Base-by-base conservation (phyloP, 2,797 vertebrate species). In the Tiaroga cobitis region DNA sequence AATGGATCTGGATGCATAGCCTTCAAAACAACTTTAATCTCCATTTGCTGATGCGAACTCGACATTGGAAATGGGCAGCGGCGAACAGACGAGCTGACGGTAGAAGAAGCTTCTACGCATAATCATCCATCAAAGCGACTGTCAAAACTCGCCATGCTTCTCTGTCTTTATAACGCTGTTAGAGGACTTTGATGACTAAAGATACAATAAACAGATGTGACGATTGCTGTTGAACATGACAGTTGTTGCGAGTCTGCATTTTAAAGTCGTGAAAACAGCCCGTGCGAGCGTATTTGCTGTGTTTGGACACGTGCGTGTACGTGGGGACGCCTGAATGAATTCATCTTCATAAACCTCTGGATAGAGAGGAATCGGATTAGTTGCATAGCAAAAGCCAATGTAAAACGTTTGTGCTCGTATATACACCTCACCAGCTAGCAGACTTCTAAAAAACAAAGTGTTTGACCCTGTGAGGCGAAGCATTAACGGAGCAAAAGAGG, bases 181-280 rank as follows among this genome's bases (percentile, higher is more conserved):
- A 85, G 29, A 81, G 26, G 39, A 80, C 77, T 72, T 70, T 85
- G 74, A 88, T 82, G 77, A 69, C 63, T 80, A 77, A 82, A 61
- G 76, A 83, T 76, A 74, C 72, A 65, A 67, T 81, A 75, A 76
- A 75, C 76, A 83, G 74, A 81, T 81, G 76, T 49, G 85, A 87
- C 70, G 21, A 80, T 56, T 29, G 73, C 56, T 51, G 67, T 56
- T 85, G 74, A 79, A 56, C 83, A 83, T 78, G 85, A 79, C 82
- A 87, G 70, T 34, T 41, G 51, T 70, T 61, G 67, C n/a, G 26
- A 70, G 75, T 37, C 63, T 83, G 80, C 43, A 73, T 80, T 81
- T 83, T 67, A 73, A 82, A 76, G 65, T 76, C 21, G 72, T 80
- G 65, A 85, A 46, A 46, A 49, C 19, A 29, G 46, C 43, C 21